Evolutionary conservation across 1,140 invertebrate genomes (phyloP), one percentile per base, ranked within the genome.

Genomic region (Macrobrachium rosenbergii): DNA sequence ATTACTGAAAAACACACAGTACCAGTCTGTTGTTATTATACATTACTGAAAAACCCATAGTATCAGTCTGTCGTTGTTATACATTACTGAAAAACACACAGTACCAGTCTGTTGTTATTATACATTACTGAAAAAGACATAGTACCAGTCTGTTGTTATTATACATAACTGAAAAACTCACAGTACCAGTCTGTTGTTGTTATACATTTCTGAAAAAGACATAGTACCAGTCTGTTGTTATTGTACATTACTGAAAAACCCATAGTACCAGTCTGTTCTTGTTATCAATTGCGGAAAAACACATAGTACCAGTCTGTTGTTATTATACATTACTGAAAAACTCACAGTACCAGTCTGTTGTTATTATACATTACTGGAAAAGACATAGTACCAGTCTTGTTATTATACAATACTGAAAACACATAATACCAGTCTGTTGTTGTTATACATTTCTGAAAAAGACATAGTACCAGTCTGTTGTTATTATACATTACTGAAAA

Each of bases 401-500:
- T 17, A 17, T 58, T 59, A 79, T 79, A 59, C 21, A 79, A 6
- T 58, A 58, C 52, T 59, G 59, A 17, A 79, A 17, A 79, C n/a
- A 37, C 28, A 1, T 3, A 37, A 37, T 1, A 37, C 28, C 1
- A 37, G 28, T 37, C 11, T 79, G 59, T 58, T 58, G 28, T 79
- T 17, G 5, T 58, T 59, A 79, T 79, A 59, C 21, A 79, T 58
- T 58, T 59, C 52, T 59, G 59, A 17, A 79, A 17, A 79, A 37
- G 1, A 1, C 28, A 37, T 37, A 37, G 28, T 37, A 37, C 28
- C 1, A 37, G 28, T 37, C 11, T 79, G 59, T 58, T 58, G 28
- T 79, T 17, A 17, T 58, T 59, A 79, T 79, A 59, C 21, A 79
- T 58, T 58, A 58, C 52, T 59, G 59, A 17, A 79, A 17, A 79